These are phyloP conservation scores for Leptopilina clavipes DNA, from an alignment of 1,140 invertebrate genomes.

Conservation along the genomic window DNA sequence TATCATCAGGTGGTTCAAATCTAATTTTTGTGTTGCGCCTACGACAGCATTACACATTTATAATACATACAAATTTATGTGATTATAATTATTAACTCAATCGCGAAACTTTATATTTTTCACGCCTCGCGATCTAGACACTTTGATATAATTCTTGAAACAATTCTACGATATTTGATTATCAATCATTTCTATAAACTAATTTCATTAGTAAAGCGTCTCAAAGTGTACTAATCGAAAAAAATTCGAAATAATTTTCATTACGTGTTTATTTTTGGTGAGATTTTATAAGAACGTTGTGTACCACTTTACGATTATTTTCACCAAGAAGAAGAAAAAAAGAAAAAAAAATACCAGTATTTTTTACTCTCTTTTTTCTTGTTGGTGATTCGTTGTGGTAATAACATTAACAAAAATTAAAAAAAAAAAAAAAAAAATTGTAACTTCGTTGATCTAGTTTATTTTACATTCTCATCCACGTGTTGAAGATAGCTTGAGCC, in stretches of 20 bases:
- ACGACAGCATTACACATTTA: neutral
- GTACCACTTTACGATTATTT: neutral
- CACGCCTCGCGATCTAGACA: neutral
- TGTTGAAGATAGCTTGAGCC: constrained; percentile 78
- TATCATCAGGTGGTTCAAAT: neutral
- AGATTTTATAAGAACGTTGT: neutral
- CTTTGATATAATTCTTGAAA: neutral
- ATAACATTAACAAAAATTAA: constrained; percentile 20
- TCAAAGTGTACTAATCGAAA: neutral
- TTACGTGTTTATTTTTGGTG: neutral
- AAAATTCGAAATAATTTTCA: neutral
- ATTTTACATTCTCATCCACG: constrained; percentile 65
- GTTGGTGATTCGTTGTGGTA: neutral
- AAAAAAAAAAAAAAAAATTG: neutral
- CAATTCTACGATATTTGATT: constrained; percentile 12
- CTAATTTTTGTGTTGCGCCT: neutral
- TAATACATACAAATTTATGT: too few species aligned
- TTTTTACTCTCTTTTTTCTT: neutral
- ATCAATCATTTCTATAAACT: neutral
- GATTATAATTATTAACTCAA: neutral
- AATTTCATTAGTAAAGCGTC: constrained; percentile 21
- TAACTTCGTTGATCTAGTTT: constrained; percentile 40
- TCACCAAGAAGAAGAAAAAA: neutral
- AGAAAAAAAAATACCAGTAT: neutral
- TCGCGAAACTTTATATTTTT: neutral